phyloP scores from a whole-genome alignment of 2,797 vertebrate genomes.

The Salmo trutta region DNA sequence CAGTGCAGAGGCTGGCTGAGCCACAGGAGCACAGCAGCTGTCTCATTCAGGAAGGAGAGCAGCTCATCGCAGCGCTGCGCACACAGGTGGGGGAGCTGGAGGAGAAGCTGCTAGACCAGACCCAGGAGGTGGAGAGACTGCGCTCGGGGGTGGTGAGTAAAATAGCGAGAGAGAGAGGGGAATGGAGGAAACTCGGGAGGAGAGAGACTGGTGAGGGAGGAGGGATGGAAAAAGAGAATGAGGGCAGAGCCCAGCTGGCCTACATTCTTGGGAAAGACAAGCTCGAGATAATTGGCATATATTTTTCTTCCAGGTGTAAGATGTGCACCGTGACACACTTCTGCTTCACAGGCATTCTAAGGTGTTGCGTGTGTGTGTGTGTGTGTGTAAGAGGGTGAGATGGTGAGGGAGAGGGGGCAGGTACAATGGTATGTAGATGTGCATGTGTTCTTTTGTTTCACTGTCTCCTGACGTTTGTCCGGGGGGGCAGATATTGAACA shows the following conservation, averaged over 20 bases:
- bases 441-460: not conserved
- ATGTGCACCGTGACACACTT: constrained; percentile 3
- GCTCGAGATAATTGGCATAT: not conserved
- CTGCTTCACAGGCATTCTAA: not conserved
- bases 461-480: too few relatives aligned
- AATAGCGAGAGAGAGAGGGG: not conserved
- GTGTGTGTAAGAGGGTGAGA: not conserved
- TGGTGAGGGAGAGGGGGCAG: not conserved
- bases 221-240: not conserved
- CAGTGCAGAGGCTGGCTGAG: constrained; percentile 70
- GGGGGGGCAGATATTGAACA: too few relatives aligned
- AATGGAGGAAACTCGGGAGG: not conserved
- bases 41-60: constrained; percentile 70
- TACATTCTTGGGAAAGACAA: constrained; percentile 35
- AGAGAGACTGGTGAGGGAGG: not conserved
- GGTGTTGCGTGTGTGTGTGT: not conserved
- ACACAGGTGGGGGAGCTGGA: constrained; percentile 89
- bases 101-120: constrained; percentile 83
- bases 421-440: not conserved
- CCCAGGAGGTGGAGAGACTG: constrained; percentile 87
- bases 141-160: constrained; percentile 86
- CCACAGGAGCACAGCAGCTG: constrained; percentile 66
- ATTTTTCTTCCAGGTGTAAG: not conserved
- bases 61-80: constrained; percentile 77
- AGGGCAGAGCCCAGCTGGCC: constrained; percentile 6